Conservation (phyloP, 2,888 invertebrate genomes). For the Zeuzera pyrina region DNA sequence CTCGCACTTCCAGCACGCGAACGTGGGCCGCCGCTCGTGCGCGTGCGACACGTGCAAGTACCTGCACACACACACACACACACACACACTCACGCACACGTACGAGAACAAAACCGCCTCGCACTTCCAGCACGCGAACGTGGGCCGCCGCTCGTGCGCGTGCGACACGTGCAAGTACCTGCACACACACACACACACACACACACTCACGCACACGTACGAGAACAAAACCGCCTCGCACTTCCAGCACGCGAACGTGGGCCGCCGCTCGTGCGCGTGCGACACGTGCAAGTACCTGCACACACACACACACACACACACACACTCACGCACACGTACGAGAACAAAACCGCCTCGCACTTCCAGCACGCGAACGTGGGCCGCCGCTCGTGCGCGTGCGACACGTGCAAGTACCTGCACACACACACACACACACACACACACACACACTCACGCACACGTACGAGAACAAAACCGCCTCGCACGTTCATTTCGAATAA, state of each 20-base stretch:
- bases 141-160: constrained; percentile 50
- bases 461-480: constrained; percentile 48
- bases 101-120: constrained; percentile 52
- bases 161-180: constrained; percentile 44
- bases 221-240: constrained; percentile 54
- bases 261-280: constrained; percentile 47
- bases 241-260: constrained; percentile 50
- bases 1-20: constrained; percentile 55
- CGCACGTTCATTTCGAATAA: constrained; percentile 55
- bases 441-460: too few species aligned
- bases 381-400: constrained; percentile 48
- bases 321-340: too few species aligned
- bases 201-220: too few species aligned
- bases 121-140: constrained; percentile 53
- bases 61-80: too few species aligned
- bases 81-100: too few species aligned
- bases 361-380: constrained; percentile 52
- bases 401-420: constrained; percentile 42
- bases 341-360: constrained; percentile 50
- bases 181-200: too few species aligned
- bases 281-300: constrained; percentile 46
- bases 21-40: constrained; percentile 52
- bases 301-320: too few species aligned
- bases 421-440: constrained; percentile 35
- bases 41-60: constrained; percentile 44